Percentiles rank a stretch among this genome's conserved stretches.
phyloP scores from a whole-genome alignment of 2,797 vertebrate genomes.

The Sparidentex hasta region DNA sequence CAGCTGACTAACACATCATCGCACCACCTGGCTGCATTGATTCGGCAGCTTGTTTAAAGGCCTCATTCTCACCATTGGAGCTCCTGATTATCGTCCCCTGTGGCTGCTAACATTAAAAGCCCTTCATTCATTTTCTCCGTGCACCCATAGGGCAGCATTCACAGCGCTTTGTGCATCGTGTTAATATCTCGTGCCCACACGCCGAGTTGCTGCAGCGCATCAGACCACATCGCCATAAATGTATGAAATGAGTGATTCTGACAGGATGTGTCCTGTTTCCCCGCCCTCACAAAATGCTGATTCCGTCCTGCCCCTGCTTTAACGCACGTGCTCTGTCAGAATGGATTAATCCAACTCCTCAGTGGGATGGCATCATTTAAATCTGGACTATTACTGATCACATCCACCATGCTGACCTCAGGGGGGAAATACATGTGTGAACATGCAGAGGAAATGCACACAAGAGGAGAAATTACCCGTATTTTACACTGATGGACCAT shows the following conservation, averaged over 20 bases:
- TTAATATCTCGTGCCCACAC: neutral
- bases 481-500: neutral
- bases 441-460: conserved; percentile 21
- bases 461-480: neutral
- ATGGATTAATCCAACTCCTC: conserved; percentile 41
- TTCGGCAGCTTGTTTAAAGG: conserved; percentile 1
- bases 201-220: conserved; percentile 4
- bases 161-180: neutral
- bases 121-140: neutral
- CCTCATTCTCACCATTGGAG: conserved; percentile 7
- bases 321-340: conserved; percentile 25
- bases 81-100: neutral
- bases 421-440: conserved; percentile 6
- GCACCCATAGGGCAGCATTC: neutral
- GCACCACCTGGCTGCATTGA: neutral
- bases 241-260: conserved; percentile 21
- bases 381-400: conserved; percentile 15
- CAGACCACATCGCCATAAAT: neutral
- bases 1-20: neutral
- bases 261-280: conserved; percentile 23
- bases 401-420: conserved; percentile 18
- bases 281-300: conserved; percentile 43
- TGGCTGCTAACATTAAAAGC: neutral
- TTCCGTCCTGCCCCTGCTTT: neutral
- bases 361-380: conserved; percentile 9